Evolutionary conservation across 2,113 vertebrate genomes (phyloP).

Genomic region (Solea senegalensis): DNA sequence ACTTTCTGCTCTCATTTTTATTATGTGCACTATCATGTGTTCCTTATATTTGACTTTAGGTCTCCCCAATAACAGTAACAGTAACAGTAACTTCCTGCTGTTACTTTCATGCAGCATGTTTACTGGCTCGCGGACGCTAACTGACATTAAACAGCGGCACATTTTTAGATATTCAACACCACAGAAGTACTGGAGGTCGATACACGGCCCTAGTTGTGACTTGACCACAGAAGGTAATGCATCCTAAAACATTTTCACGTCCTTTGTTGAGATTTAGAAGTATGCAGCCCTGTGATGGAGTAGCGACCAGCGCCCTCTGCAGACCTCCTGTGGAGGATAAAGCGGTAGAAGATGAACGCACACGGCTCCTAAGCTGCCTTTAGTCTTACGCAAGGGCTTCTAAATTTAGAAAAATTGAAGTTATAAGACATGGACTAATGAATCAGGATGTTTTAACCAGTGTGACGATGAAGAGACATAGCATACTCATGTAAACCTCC

Average conservation of each 20-base stretch:
- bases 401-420: slow-evolving; percentile 74
- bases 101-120: too few relatives aligned
- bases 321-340: too few relatives aligned
- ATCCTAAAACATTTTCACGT: slow-evolving; percentile 58
- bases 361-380: slow-evolving; percentile 57
- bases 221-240: slow-evolving; percentile 22
- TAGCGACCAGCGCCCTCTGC: slow-evolving; percentile 3
- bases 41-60: too few relatives aligned
- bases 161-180: too few relatives aligned
- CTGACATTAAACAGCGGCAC: too few relatives aligned
- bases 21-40: too few relatives aligned
- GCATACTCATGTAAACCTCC: slow-evolving; percentile 72
- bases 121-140: too few relatives aligned
- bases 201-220: slow-evolving; percentile 7
- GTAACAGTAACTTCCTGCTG: too few relatives aligned
- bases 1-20: too few relatives aligned
- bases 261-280: slow-evolving; percentile 52
- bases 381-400: slow-evolving; percentile 67
- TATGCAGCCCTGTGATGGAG: too few relatives aligned
- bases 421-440: slow-evolving; percentile 79
- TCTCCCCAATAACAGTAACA: too few relatives aligned
- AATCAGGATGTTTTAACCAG: slow-evolving; percentile 74
- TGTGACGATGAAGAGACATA: slow-evolving; percentile 76
- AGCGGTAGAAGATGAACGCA: not conserved
- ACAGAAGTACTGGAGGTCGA: too few relatives aligned